These are phyloP conservation scores for Liolophura sinensis DNA, from an alignment of 1,140 invertebrate genomes.

Conservation along the genomic window DNA sequence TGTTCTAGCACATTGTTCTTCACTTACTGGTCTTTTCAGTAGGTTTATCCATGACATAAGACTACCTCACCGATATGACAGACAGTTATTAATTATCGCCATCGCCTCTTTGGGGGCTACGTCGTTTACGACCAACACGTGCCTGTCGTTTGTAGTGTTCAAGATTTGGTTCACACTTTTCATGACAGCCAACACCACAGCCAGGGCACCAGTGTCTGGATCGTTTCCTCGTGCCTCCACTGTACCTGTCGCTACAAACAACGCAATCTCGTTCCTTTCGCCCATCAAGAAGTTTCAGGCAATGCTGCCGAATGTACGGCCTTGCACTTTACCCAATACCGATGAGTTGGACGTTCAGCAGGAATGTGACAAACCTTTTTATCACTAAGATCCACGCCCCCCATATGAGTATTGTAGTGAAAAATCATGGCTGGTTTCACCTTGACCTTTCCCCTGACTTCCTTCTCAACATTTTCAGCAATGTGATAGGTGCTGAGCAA, in stretches of 20 bases:
- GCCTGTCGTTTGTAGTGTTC: too few species aligned
- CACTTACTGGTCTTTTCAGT: too few species aligned
- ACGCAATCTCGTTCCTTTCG: conserved; percentile 15
- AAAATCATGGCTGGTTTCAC: conserved; percentile 11
- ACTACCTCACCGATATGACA: too few species aligned
- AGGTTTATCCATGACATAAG: too few species aligned
- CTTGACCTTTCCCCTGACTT: neutral
- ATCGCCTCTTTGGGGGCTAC: too few species aligned
- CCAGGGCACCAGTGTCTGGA: conserved; percentile 14
- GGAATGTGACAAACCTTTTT: conserved; percentile 9
- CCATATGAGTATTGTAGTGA: conserved; percentile 15
- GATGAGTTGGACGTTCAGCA: conserved; percentile 2
- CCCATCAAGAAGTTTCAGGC: conserved; percentile 1
- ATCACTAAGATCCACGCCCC: conserved; percentile 11
- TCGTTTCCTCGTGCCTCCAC: conserved; percentile 3
- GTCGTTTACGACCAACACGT: too few species aligned
- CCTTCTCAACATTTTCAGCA: conserved; percentile 1
- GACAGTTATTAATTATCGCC: too few species aligned
- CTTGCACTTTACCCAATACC: conserved; percentile 12
- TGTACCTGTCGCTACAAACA: conserved; percentile 13
- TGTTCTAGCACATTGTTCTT: too few species aligned
- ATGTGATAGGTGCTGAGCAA: conserved; percentile 4
- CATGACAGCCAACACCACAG: conserved; percentile 5
- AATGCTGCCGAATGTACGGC: neutral
- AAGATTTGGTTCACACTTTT: too few species aligned